These are phyloP conservation scores for Sinotaia quadrata DNA, from an alignment of 2,888 invertebrate species.

Conservation along the genomic window DNA sequence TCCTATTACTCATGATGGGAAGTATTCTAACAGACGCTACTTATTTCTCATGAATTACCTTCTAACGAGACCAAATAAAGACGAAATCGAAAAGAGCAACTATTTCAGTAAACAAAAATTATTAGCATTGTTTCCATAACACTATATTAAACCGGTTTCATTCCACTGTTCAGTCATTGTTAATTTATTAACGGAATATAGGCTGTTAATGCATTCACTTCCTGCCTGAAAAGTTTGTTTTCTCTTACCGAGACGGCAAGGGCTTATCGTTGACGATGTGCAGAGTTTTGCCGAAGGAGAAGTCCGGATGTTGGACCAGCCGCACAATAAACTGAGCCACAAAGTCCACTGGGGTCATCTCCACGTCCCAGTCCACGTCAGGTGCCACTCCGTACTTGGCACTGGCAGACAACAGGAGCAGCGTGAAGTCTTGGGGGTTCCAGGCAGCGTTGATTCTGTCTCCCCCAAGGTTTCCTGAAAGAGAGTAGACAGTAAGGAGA, in stretches of 20 bases:
- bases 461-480: constrained; percentile 70
- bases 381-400: constrained; percentile 64
- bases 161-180: too few species aligned
- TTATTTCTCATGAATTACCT: too few species aligned
- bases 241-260: constrained; percentile 56
- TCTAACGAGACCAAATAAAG: too few species aligned
- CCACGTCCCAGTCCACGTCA: constrained; percentile 68
- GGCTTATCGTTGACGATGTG: constrained; percentile 70
- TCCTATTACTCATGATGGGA: too few species aligned
- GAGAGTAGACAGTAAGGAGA: neutral
- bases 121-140: too few species aligned
- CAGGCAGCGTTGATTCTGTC: constrained; percentile 65
- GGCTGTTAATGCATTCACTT: too few species aligned
- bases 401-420: constrained; percentile 69
- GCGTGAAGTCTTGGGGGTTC: constrained; percentile 72
- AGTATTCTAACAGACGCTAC: too few species aligned
- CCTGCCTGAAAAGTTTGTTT: neutral
- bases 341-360: constrained; percentile 73
- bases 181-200: too few species aligned
- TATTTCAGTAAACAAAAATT: too few species aligned
- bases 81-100: too few species aligned
- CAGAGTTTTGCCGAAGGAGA: constrained; percentile 69
- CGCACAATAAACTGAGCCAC: constrained; percentile 65
- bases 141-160: too few species aligned
- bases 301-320: constrained; percentile 62